Evolutionary conservation across 2,797 vertebrate species (phyloP).

Genomic region (Aplochiton taeniatus): DNA sequence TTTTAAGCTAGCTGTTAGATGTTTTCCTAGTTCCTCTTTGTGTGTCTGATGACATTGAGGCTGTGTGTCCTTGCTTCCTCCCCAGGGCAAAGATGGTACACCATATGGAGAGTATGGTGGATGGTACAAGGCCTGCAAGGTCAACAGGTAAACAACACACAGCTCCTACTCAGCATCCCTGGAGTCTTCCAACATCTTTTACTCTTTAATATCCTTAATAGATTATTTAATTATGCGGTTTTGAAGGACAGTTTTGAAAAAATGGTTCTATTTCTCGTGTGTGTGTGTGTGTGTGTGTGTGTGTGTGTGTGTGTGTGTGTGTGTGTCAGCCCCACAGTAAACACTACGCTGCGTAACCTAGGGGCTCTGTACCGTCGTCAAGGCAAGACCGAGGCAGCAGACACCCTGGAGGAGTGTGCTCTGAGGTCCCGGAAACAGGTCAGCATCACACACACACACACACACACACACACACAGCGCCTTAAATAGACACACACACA

Average conservation of each 20-base stretch:
- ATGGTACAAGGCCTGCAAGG: slow-evolving; percentile 77
- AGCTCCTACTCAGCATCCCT: not conserved
- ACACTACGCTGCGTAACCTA: slow-evolving; percentile 80
- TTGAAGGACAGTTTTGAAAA: not conserved
- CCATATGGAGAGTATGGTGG: slow-evolving; percentile 73
- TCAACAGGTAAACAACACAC: slow-evolving; percentile 73
- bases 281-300: not conserved
- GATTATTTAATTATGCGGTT: not conserved
- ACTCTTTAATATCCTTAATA: not conserved
- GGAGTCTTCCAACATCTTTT: not conserved
- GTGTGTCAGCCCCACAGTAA: slow-evolving; percentile 78
- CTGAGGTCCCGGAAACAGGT: slow-evolving; percentile 76
- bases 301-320: slow-evolving; percentile 7
- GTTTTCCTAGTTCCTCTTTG: too few species aligned
- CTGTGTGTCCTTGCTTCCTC: not conserved
- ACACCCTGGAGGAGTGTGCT: slow-evolving; percentile 76
- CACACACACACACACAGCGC: not conserved
- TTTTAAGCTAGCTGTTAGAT: too few species aligned
- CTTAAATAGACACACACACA: not conserved
- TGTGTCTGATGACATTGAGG: too few species aligned
- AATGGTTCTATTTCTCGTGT: too few species aligned
- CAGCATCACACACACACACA: not conserved
- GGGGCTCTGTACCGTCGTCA: slow-evolving; percentile 80
- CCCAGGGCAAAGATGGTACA: slow-evolving; percentile 67
- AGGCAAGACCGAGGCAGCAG: slow-evolving; percentile 76